phyloP scores from a whole-genome alignment of 2,797 vertebrate genomes.

The Xyrichtys novacula region DNA sequence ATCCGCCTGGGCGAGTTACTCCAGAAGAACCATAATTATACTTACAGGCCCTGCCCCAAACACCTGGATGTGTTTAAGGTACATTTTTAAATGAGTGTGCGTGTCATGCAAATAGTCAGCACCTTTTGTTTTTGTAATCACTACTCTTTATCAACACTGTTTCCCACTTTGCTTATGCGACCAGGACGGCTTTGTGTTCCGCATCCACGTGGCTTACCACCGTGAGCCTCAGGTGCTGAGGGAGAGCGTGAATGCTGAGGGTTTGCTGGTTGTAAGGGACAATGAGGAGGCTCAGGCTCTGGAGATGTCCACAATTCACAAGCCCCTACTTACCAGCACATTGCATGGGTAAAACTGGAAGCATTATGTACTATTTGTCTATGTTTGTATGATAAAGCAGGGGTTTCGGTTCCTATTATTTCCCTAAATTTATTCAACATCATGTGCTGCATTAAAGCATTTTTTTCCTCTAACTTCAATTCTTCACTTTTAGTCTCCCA shows the following conservation, averaged over 20 bases:
- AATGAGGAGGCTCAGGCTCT: slow-evolving; percentile 90
- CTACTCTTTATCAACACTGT: neutral
- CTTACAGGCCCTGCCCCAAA: slow-evolving; percentile 83
- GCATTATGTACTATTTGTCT: neutral
- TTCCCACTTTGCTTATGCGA: slow-evolving; percentile 3
- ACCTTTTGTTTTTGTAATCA: neutral
- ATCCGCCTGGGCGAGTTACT: slow-evolving; percentile 90
- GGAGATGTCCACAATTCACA: slow-evolving; percentile 89
- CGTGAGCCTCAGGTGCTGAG: slow-evolving; percentile 93
- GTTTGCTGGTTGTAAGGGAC: slow-evolving; percentile 90
- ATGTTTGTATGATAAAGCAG: neutral
- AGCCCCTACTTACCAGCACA: slow-evolving; percentile 92
- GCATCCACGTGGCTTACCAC: slow-evolving; percentile 93
- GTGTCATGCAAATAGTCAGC: neutral
- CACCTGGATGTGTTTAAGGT: slow-evolving; percentile 96
- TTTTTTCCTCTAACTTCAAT: neutral
- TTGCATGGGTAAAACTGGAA: slow-evolving; percentile 90
- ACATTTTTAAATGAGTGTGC: slow-evolving; percentile 6
- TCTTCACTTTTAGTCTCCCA: neutral
- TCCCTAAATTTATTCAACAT: neutral
- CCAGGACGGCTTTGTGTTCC: slow-evolving; percentile 93
- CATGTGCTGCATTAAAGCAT: neutral
- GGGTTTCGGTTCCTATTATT: neutral
- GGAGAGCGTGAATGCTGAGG: slow-evolving; percentile 87
- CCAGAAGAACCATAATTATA: slow-evolving; percentile 85